Conservation (phyloP, 1,140 invertebrate genomes). For the Trichoplusia ni region DNA sequence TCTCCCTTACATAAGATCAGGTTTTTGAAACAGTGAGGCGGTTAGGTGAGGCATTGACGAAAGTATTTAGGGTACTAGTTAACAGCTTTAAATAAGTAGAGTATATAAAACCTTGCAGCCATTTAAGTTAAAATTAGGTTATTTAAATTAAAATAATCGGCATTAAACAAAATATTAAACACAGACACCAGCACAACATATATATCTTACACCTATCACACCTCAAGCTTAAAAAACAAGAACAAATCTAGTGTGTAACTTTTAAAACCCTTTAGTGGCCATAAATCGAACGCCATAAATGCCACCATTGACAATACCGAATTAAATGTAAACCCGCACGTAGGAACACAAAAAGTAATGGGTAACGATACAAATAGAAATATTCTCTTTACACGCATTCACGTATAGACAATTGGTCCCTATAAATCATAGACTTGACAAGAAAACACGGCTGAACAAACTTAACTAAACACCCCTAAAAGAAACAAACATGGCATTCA, state of each 20-base stretch:
- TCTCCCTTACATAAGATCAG: no score
- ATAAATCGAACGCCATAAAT: constrained; percentile 69
- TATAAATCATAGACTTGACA: constrained; percentile 79
- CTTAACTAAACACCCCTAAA: constrained; percentile 31
- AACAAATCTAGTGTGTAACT: not conserved
- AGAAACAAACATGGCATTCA: constrained; percentile 29
- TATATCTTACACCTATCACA: not conserved
- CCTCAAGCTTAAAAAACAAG: constrained; percentile 19
- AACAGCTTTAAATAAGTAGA: no score
- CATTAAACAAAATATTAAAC: not conserved
- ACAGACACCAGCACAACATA: not conserved
- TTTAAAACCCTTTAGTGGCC: constrained; percentile 31
- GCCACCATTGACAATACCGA: constrained; percentile 67
- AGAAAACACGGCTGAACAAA: constrained; percentile 62
- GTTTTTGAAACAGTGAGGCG: no score
- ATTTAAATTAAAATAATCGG: not conserved
- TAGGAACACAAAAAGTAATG: constrained; percentile 64
- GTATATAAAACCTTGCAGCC: no score
- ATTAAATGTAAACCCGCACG: constrained; percentile 74
- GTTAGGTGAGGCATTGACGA: no score
- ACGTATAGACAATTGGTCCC: constrained; percentile 72
- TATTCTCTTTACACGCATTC: constrained; percentile 75
- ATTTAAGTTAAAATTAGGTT: no score
- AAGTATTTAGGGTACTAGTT: no score
- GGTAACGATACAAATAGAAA: constrained; percentile 64